Percentiles rank a stretch among this genome's conserved stretches.
These are phyloP conservation scores for Drosophila watanabei DNA, from an alignment of 1,140 invertebrate genomes.

Conservation along the genomic window DNA sequence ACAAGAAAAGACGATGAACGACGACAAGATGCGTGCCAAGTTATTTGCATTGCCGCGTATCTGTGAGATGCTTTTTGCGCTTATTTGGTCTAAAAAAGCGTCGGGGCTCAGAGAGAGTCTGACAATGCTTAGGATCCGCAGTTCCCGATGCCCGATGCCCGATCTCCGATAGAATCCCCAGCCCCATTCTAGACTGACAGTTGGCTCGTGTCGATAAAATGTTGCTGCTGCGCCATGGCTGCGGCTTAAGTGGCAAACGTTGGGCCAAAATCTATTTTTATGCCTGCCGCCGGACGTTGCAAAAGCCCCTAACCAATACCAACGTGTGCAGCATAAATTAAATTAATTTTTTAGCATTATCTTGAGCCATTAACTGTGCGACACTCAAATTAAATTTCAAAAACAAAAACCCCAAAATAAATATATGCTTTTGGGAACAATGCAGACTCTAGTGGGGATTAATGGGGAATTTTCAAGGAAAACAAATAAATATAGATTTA, in stretches of 20 bases:
- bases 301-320: conserved; percentile 14
- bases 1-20: conserved; percentile 27
- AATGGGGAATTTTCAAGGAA: conserved; percentile 16
- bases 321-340: conserved; percentile 55
- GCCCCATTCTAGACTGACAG: conserved; percentile 57
- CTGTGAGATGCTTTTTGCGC: conserved; percentile 72
- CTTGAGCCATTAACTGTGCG: conserved; percentile 1
- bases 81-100: conserved; percentile 83
- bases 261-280: conserved; percentile 72
- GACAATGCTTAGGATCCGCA: conserved; percentile 76
- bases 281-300: conserved; percentile 58
- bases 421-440: not conserved
- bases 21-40: conserved; percentile 74
- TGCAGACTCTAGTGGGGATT: conserved; percentile 17
- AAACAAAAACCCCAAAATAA: not conserved
- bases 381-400: conserved; percentile 12
- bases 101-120: conserved; percentile 62
- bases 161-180: conserved; percentile 53
- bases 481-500: conserved; percentile 27
- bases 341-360: conserved; percentile 14
- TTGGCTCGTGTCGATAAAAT: conserved; percentile 83
- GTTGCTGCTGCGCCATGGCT: conserved; percentile 54
- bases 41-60: conserved; percentile 79
- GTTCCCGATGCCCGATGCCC: conserved; percentile 12
- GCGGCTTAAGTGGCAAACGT: conserved; percentile 74